Evolutionary conservation across 2,797 vertebrate species (phyloP).

Genomic region (Gallinago nigripennis): DNA sequence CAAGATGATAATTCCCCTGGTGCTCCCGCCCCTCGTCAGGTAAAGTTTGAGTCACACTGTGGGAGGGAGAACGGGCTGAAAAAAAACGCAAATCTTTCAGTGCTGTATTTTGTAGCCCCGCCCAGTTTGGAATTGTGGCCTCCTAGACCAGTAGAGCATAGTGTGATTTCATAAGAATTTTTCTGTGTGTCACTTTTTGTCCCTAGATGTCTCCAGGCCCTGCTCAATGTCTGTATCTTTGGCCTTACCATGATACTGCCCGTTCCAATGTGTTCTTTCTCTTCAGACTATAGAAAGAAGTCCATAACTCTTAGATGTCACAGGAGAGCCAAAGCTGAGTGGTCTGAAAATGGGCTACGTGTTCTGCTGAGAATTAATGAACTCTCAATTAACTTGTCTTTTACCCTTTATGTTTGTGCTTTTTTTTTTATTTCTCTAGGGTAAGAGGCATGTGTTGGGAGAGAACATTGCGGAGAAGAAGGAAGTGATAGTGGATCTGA

Average conservation of each 20-base stretch:
- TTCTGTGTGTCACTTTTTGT: not conserved
- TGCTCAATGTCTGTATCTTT: not conserved
- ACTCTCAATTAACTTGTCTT: not conserved
- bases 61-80: not conserved
- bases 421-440: slow-evolving; percentile 33
- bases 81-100: not conserved
- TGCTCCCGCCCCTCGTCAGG: slow-evolving; percentile 76
- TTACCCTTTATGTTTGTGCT: not conserved
- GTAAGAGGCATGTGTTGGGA: slow-evolving; percentile 55
- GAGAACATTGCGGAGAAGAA: slow-evolving; percentile 68
- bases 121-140: not conserved
- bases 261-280: not conserved
- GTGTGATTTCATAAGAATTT: not conserved
- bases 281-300: not conserved
- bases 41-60: not conserved
- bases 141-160: not conserved
- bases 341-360: not conserved
- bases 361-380: not conserved
- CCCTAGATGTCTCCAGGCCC: not conserved
- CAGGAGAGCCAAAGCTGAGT: not conserved
- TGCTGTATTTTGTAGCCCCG: not conserved
- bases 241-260: rapidly evolving
- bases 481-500: slow-evolving; percentile 48
- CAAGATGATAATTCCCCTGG: slow-evolving; percentile 84
- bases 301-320: not conserved